Percentiles rank a stretch among this genome's conserved stretches.
These are phyloP conservation scores for Pseudomyrmex cubaensis DNA, from an alignment of 1,140 invertebrate species.

Conservation along the genomic window DNA sequence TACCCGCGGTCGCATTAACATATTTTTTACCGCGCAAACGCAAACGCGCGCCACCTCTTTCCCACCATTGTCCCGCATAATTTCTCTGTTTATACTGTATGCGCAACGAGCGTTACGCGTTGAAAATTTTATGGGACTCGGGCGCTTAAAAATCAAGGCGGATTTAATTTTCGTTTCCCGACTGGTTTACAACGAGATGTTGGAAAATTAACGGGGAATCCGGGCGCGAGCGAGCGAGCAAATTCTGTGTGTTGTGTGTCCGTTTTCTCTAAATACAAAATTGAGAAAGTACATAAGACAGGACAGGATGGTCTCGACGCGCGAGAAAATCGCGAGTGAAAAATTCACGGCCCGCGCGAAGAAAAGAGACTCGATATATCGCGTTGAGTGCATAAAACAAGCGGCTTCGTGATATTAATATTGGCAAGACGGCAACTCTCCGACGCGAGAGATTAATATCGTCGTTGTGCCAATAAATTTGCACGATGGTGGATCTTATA, in stretches of 20 bases:
- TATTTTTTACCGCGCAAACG: conserved; percentile 28
- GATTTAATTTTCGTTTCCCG: conserved; percentile 53
- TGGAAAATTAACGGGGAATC: conserved; percentile 55
- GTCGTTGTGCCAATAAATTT: conserved; percentile 39
- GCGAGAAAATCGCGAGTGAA: conserved; percentile 18
- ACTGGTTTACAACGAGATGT: conserved; percentile 46
- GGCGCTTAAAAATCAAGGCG: conserved; percentile 50
- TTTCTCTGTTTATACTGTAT: conserved; percentile 6
- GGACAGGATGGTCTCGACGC: conserved; percentile 34
- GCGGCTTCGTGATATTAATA: conserved; percentile 46
- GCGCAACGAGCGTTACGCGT: conserved; percentile 15
- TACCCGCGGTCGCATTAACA: conserved; percentile 16
- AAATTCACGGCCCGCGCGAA: conserved; percentile 36
- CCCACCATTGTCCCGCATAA: conserved; percentile 16
- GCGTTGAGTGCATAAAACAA: conserved; percentile 28
- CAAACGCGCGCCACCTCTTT: neutral
- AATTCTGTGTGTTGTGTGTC: neutral
- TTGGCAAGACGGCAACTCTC: conserved; percentile 23
- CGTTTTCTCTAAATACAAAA: conserved; percentile 30
- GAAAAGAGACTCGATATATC: conserved; percentile 35
- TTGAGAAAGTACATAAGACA: conserved; percentile 35
- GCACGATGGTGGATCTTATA: neutral
- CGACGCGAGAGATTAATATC: conserved; percentile 38
- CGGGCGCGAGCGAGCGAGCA: neutral
- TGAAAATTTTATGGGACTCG: conserved; percentile 44